Evolutionary conservation across 2,797 vertebrate species (phyloP), one percentile per base, ranked within the genome.

Genomic region (Bovichtus diacanthus): DNA sequence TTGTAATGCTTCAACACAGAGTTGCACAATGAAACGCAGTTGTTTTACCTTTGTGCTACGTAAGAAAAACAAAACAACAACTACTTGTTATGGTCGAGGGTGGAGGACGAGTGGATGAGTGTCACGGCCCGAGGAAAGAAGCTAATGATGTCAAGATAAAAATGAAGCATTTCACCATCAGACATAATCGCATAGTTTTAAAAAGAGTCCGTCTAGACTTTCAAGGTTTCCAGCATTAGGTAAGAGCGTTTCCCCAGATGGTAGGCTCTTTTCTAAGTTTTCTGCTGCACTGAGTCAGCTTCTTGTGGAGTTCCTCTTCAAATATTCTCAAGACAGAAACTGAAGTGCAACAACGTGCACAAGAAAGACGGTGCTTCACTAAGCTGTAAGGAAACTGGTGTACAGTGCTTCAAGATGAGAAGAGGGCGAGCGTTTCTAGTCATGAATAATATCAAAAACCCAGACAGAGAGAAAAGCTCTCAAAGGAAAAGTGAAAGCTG

Each of bases 201-300:
- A 70, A 66, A 83, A 51, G 29, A 58, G 21, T 16, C 8, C 38
- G 64, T 74, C 47, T 74, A 68, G 74, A 81, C 58, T 64, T 67
- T 21, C 74, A 82, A 53, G 13, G 55, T 44, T 67, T 62, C 29
- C 38, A 50, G 38, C 77, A 27, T 77, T 19, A 47, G 6, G 51
- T 31, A 69, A 65, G 80, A 49, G 12, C n/a, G 3, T 43, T 68
- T 65, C 62, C 56, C 53, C 46, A 70, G 49, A 27, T 69, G 41
- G 23, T 23, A 49, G 38, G 18, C 55, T 65, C 31, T n/a, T n/a
- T n/a, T n/a, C n/a, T n/a, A 66, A 27, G 27, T 67, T 71, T 63
- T 29, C 68, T 67, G 54, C 41, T 13, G 62, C 46, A 53, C 71
- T 64, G 70, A 86, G 59, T 85, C 88, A 88, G 80, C 69, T 2